These are phyloP conservation scores for Aldabrachelys gigantea DNA, from an alignment of 2,113 vertebrate species.

Conservation along the genomic window DNA sequence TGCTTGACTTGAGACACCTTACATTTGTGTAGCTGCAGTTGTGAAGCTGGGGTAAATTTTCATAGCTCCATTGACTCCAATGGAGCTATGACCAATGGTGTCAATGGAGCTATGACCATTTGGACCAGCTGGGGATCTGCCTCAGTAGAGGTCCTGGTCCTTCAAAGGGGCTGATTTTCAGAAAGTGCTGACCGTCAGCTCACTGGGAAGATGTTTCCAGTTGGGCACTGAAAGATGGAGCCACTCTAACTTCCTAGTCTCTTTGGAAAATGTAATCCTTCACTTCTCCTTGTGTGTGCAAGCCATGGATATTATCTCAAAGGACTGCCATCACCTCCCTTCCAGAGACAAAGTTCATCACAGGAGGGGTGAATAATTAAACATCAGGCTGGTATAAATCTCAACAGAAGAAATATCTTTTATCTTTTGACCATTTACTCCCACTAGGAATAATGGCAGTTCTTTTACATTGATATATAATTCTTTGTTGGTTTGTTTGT, in stretches of 20 bases:
- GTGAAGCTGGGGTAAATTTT: background rate
- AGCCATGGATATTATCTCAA: background rate
- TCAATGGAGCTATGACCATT: background rate
- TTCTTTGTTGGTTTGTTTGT: slow-evolving; percentile 65
- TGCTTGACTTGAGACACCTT: background rate
- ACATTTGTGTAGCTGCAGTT: background rate
- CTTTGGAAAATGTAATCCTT: background rate
- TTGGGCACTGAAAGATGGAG: background rate
- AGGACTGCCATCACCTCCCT: background rate
- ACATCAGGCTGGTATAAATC: slow-evolving; percentile 72
- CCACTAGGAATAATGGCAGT: slow-evolving; percentile 84
- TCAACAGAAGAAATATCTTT: slow-evolving; percentile 83
- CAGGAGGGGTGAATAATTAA: slow-evolving; percentile 62
- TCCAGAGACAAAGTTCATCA: slow-evolving; percentile 8
- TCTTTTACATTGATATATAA: slow-evolving; percentile 82
- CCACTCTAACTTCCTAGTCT: background rate
- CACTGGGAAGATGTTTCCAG: background rate
- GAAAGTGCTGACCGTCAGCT: background rate
- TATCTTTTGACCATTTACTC: slow-evolving; percentile 84
- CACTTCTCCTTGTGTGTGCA: background rate
- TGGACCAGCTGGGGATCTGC: background rate
- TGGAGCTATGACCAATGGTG: background rate
- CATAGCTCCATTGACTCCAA: background rate
- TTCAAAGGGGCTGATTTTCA: background rate
- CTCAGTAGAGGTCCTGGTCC: background rate